Evolutionary conservation across 2,888 invertebrate species (phyloP), one percentile per base, ranked within the genome.

Genomic region (Sepiola atlantica): DNA sequence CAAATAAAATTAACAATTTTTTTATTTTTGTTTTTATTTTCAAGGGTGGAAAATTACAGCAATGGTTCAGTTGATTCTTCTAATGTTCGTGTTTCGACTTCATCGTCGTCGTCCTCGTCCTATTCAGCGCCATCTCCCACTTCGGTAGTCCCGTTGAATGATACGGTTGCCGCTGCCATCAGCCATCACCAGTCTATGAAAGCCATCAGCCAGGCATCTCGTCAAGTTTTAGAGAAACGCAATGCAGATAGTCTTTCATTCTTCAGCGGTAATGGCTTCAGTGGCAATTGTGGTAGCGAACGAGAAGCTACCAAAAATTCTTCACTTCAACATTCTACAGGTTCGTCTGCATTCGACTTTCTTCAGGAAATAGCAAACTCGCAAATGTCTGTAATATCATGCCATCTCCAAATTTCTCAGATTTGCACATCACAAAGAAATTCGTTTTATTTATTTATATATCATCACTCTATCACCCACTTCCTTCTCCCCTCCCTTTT

Each of bases 191-290:
- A 35, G 32, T 92, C 94, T 35, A 20, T 90, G 55, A 94, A 32
- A 35, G 55, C 35, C 94, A 77, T 61, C 91, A 94, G 35, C 61
- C 77, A 94, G 28, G 61, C 55, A 54, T 55, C 57, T 35, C 61
- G 91, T 32, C 55, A 55, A 35, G 93, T 93, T n/a, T 55, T 93
- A 35, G 93, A 93, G 55, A 93, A 93, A 93, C 55, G 93, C 93
- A 95, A 95, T 94, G 95, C 95, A 94, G 95, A 96, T 94, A 96
- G 96, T 96, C 96, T 97, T 95, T 97, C 97, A 95, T 95, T 96
- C 94, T 96, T 96, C 95, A 96, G 96, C 95, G 96, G 96, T 95
- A 96, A 96, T 95, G 96, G 95, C 94, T 96, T 96, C 94, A 95
- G 96, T 95, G 96, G 96, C 91, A 77, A 77, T 77, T 77, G 77